A percentile compares a stretch with the other conserved stretches of the same genome.
phyloP scores from a whole-genome alignment of 2,888 invertebrate genomes.

The Psococerastis gibbosa region DNA sequence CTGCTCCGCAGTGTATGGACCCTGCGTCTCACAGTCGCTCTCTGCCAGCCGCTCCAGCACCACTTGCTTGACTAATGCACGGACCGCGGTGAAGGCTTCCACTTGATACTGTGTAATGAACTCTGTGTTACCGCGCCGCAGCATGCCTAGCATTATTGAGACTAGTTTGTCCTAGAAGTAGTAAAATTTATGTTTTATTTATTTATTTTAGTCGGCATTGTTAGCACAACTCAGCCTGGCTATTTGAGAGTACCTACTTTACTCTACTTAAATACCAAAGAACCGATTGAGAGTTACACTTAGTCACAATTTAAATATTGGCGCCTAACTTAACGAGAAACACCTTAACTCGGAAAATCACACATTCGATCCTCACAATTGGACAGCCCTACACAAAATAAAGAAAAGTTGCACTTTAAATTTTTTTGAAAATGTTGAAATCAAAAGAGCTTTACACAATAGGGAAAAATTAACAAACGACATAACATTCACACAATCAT shows the following conservation, averaged over 20 bases:
- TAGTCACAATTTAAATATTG: no score
- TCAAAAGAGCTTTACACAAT: no score
- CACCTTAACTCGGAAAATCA: no score
- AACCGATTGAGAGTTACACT: no score
- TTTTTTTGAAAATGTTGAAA: no score
- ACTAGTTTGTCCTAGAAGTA: constrained; percentile 57
- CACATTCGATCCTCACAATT: no score
- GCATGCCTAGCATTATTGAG: constrained; percentile 74
- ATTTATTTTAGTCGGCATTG: background rate
- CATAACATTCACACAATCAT: no score
- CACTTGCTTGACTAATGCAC: constrained; percentile 74
- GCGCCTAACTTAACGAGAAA: no score
- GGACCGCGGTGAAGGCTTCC: constrained; percentile 75
- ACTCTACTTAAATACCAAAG: no score
- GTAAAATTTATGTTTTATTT: constrained; percentile 5
- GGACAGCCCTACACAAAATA: no score
- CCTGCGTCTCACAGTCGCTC: background rate
- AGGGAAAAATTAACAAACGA: no score
- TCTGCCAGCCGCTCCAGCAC: constrained; percentile 17
- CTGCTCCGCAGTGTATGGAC: background rate
- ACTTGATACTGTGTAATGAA: constrained; percentile 75
- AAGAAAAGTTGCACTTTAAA: no score
- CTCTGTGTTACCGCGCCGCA: constrained; percentile 60
- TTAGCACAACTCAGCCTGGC: background rate
- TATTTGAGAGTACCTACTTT: background rate